Conservation (phyloP, 2,113 vertebrate species). For the Telmatochromis sp. region DNA sequence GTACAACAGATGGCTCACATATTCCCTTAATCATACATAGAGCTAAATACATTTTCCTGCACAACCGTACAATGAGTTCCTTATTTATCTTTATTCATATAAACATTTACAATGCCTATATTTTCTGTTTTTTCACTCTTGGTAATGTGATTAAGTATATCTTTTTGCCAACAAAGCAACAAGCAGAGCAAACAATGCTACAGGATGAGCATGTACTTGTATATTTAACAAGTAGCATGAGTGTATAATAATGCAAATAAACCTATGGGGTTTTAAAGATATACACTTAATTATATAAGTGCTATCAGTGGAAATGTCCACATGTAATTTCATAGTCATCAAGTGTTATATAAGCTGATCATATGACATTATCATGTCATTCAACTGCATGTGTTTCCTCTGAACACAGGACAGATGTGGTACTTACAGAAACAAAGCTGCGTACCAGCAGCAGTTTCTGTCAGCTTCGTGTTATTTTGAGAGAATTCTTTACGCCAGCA, state of each 20-base stretch:
- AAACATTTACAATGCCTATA: not conserved
- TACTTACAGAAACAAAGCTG: not conserved
- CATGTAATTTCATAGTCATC: not conserved
- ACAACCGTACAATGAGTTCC: not conserved
- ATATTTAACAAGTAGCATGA: not conserved
- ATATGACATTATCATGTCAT: not conserved
- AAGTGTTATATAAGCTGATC: not conserved
- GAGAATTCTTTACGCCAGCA: constrained; percentile 17
- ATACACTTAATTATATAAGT: not conserved
- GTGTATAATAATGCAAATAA: not conserved
- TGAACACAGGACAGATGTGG: not conserved
- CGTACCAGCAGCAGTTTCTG: not conserved
- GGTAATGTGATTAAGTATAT: not conserved
- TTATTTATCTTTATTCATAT: not conserved
- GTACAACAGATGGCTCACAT: not conserved
- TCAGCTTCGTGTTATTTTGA: not conserved
- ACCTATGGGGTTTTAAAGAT: not conserved
- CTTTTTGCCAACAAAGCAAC: not conserved
- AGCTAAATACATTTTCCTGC: not conserved
- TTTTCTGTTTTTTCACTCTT: not conserved
- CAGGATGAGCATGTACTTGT: not conserved
- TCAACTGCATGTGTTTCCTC: not conserved
- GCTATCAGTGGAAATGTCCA: not conserved
- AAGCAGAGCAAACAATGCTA: not conserved
- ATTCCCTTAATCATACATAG: not conserved